Percentiles rank a stretch among this genome's conserved stretches.
phyloP scores from a whole-genome alignment of 2,113 vertebrate species.

The Promerops cafer region DNA sequence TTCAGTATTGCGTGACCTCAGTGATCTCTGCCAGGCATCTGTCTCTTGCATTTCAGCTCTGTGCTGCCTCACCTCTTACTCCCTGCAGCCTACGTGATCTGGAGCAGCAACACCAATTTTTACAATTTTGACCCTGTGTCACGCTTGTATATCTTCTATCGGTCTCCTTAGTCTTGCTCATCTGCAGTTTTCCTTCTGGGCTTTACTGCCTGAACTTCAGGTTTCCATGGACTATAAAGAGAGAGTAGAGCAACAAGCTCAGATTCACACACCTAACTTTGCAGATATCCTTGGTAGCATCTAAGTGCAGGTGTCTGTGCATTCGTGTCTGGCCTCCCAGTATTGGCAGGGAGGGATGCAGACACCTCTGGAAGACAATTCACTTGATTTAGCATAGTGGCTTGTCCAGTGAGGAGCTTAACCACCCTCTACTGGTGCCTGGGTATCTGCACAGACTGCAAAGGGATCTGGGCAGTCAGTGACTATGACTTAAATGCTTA shows the following conservation, averaged over 20 bases:
- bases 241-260: not conserved
- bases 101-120: not conserved
- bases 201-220: not conserved
- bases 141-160: not conserved
- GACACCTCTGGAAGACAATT: not conserved
- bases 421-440: not conserved
- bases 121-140: not conserved
- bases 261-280: not conserved
- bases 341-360: not conserved
- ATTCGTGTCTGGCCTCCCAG: not conserved
- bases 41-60: not conserved
- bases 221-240: not conserved
- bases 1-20: not conserved
- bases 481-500: not conserved
- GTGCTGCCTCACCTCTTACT: not conserved
- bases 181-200: not conserved
- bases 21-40: not conserved
- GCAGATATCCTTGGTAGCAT: not conserved
- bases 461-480: not conserved
- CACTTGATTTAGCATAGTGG: not conserved
- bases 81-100: not conserved
- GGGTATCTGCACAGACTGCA: not conserved
- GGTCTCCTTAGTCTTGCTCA: not conserved
- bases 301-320: not conserved
- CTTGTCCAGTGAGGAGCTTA: not conserved